Evolutionary conservation across 2,113 vertebrate species (phyloP).

Genomic region (Lynx canadensis): DNA sequence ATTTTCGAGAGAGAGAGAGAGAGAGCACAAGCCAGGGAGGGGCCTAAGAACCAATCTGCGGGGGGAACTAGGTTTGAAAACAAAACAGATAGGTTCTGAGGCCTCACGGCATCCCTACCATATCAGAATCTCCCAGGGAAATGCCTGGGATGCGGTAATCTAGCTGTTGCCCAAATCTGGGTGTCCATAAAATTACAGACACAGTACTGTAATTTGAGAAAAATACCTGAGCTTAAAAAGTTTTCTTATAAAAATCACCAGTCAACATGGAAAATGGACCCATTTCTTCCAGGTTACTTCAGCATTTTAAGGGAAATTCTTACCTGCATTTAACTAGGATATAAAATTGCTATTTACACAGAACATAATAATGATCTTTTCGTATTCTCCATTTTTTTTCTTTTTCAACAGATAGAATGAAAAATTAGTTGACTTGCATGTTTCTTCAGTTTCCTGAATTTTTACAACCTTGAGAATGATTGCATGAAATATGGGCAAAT

Average conservation of each 20-base stretch:
- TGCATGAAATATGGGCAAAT: neutral
- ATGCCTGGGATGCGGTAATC: neutral
- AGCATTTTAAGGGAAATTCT: neutral
- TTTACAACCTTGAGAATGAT: neutral
- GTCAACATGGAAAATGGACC: neutral
- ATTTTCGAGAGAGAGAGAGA: no score
- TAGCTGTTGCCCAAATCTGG: neutral
- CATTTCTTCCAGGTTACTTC: neutral
- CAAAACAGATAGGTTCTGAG: neutral
- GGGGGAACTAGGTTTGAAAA: neutral
- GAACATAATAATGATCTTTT: neutral
- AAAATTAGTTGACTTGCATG: neutral
- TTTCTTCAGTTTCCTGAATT: neutral
- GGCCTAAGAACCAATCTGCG: no score
- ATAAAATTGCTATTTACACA: neutral
- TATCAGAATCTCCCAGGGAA: neutral
- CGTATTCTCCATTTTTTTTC: neutral
- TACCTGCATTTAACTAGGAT: neutral
- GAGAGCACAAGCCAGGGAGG: no score
- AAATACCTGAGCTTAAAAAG: neutral
- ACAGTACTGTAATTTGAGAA: neutral
- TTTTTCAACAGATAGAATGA: neutral
- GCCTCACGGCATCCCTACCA: neutral
- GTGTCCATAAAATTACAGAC: neutral
- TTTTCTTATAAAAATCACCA: slow-evolving; percentile 2